phyloP scores from a whole-genome alignment of 2,888 invertebrate species.

The Hydropsyche betteni region DNA sequence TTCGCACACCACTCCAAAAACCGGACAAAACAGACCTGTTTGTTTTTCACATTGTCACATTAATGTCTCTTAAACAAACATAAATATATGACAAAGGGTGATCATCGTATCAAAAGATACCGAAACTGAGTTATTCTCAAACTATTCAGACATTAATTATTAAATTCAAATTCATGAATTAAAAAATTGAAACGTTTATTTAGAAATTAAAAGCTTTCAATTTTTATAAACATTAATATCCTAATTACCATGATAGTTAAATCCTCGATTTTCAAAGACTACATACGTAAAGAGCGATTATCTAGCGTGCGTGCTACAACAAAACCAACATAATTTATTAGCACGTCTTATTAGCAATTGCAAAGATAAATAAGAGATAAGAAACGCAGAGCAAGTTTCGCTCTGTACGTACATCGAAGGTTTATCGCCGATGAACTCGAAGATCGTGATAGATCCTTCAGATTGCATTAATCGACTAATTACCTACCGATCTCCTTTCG shows the following conservation, averaged over 20 bases:
- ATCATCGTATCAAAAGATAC: background rate
- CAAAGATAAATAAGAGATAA: background rate
- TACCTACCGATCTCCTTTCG: background rate
- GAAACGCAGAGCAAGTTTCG: background rate
- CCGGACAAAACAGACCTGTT: slow-evolving; percentile 39
- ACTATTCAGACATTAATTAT: background rate
- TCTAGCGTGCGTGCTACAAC: no score
- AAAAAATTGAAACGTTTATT: no score
- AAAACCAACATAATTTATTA: slow-evolving; percentile 12
- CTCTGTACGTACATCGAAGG: background rate
- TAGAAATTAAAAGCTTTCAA: no score
- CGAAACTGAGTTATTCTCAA: background rate
- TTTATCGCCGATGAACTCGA: slow-evolving; percentile 14
- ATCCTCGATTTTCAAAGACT: no score
- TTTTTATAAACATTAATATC: no score
- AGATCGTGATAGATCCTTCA: slow-evolving; percentile 12
- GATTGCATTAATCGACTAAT: slow-evolving; percentile 22
- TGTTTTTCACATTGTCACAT: slow-evolving; percentile 50
- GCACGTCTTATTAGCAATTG: slow-evolving; percentile 1
- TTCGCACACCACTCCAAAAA: slow-evolving; percentile 29
- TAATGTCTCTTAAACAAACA: slow-evolving; percentile 50
- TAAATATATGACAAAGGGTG: slow-evolving; percentile 43
- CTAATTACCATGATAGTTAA: no score
- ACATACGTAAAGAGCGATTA: no score
- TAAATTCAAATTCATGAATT: background rate